phyloP scores from a whole-genome alignment of 53 echinoderm and acorn worm species.

The Henricia sp. region DNA sequence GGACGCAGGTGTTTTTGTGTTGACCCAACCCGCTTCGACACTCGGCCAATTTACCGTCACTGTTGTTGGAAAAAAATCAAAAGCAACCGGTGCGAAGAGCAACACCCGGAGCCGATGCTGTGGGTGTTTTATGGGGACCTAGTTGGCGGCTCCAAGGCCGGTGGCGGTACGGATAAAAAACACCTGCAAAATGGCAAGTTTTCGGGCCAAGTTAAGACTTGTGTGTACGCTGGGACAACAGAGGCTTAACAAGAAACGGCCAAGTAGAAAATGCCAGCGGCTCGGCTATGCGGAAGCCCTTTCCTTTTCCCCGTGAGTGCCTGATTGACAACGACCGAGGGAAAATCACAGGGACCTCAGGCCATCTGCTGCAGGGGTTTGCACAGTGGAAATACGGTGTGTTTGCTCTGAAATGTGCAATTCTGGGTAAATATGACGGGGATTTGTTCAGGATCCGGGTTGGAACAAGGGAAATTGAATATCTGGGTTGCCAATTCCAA shows the following conservation, averaged over 20 bases:
- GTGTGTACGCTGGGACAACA: slow-evolving; percentile 37
- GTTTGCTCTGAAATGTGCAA: slow-evolving; percentile 58
- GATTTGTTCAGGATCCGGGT: slow-evolving; percentile 36
- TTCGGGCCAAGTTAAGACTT: not conserved
- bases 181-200: slow-evolving; percentile 8
- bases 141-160: not conserved
- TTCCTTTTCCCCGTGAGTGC: not conserved
- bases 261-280: not conserved
- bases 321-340: not conserved
- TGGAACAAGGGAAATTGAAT: slow-evolving; percentile 16
- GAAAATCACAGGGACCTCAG: not conserved
- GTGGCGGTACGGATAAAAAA: not conserved
- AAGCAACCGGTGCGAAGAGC: slow-evolving; percentile 3
- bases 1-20: slow-evolving; percentile 48
- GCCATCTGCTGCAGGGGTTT: not conserved
- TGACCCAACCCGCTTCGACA: slow-evolving; percentile 4
- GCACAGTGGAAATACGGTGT: slow-evolving; percentile 6
- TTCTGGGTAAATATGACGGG: slow-evolving; percentile 37
- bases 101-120: not conserved
- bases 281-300: not conserved
- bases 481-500: not conserved
- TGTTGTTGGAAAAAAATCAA: slow-evolving; percentile 12
- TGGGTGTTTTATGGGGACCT: not conserved
- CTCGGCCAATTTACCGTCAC: not conserved
- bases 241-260: not conserved